Evolutionary conservation across 2,113 vertebrate species (phyloP), one percentile per base, ranked within the genome.

Genomic region (Platysternon megacephalum): DNA sequence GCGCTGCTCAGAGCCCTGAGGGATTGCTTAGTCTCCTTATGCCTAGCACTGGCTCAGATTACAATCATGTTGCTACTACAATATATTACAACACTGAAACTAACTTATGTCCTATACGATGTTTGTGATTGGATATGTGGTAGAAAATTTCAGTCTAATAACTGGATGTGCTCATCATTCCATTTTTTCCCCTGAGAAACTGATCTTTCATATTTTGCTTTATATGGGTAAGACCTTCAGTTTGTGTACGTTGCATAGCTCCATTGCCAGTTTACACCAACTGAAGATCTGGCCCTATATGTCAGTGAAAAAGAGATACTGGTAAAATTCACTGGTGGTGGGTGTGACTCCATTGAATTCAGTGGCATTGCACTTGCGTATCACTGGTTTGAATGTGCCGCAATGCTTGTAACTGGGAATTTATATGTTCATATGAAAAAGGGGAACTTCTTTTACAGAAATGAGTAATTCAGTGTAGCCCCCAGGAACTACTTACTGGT

Each of bases 241-340:
- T 16, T 49, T 3, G 0, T 14, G 11, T 72, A 1, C 82, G 87
- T 14, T 0, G 0, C 68, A 6, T 56, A 51, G 32, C 46, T 95
- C 88, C 46, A 51, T 19, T 11, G 29, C 9, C 84, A 74, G n/a
- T 83, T 94, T 88, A 13, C 88, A 74, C 42, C 9, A 81, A 22
- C 11, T 39, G 4, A 51, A 83, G 28, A 0, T 0, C 5, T 58
- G 56, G 11, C 79, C 53, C 49, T 13, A 17, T 55, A 78, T 53
- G 17, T 81, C 80, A 87, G 32, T 24, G 48, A 79, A 90, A 91
- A 51, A 42, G 24, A 83, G 21, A 0, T 8, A 1, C 22, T 80
- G 79, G 26, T 91, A 1, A 88, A 74, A 72, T 72, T 72, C 17
- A 39, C 48, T 48, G 48, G 48, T 87, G 26, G 26, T 88, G 17